These are phyloP conservation scores for Pangasius larnaudii DNA, from an alignment of 2,797 vertebrate genomes.

Conservation along the genomic window DNA sequence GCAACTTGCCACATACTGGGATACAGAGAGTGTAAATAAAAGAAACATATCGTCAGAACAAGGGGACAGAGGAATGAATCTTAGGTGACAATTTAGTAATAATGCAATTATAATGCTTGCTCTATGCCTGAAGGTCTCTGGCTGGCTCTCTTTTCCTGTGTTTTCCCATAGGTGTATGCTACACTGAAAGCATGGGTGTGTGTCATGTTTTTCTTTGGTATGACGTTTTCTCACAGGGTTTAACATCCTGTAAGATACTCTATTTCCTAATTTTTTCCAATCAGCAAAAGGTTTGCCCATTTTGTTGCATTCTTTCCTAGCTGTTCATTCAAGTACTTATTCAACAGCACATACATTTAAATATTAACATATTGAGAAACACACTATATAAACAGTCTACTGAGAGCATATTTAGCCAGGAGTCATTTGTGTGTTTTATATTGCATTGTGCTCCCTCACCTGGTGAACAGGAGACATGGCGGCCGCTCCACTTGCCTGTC, in stretches of 20 bases:
- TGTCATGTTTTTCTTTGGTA: conserved; percentile 9
- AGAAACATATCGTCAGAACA: conserved; percentile 17
- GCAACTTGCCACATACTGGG: conserved; percentile 93
- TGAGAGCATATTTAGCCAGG: neutral
- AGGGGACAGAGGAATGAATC: neutral
- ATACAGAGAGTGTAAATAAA: conserved; percentile 47
- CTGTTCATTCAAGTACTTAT: no score
- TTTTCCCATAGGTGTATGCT: conserved; percentile 12
- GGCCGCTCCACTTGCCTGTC: conserved; percentile 97
- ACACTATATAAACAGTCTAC: neutral
- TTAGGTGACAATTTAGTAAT: neutral
- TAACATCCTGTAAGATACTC: neutral
- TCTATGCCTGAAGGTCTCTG: neutral
- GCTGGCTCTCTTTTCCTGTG: neutral
- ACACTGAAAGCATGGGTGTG: conserved; percentile 4
- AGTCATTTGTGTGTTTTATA: neutral
- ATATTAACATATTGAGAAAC: neutral
- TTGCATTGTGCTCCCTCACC: conserved; percentile 81
- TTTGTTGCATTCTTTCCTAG: neutral
- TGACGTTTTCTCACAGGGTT: neutral
- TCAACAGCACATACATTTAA: neutral
- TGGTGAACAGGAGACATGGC: conserved; percentile 91
- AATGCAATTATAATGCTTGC: neutral
- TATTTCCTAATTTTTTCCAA: neutral
- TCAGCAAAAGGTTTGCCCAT: neutral